These are phyloP conservation scores for Amaurobius ferox DNA, from an alignment of 2,888 invertebrate species.

Conservation along the genomic window DNA sequence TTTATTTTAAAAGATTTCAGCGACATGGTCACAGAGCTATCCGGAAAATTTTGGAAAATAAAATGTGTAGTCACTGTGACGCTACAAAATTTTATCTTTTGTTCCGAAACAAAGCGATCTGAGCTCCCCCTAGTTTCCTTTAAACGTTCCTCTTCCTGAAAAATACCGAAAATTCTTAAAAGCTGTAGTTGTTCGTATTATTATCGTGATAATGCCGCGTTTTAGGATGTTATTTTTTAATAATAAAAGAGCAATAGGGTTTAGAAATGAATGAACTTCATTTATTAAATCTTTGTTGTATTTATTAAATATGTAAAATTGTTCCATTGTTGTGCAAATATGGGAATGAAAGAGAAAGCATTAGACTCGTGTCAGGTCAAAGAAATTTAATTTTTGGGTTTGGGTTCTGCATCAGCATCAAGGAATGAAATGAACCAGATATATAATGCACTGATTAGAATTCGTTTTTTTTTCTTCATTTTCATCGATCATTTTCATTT, in stretches of 20 bases:
- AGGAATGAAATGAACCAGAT: too few species aligned
- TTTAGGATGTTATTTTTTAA: neutral
- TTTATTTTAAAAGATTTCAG: constrained; percentile 25
- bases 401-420: too few species aligned
- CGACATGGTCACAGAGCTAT: constrained; percentile 29
- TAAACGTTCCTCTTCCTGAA: neutral
- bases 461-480: too few species aligned
- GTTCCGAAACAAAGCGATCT: neutral
- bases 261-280: constrained; percentile 6
- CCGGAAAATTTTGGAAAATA: constrained; percentile 3
- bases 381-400: neutral
- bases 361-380: neutral
- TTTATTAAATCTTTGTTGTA: constrained; percentile 7
- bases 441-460: too few species aligned
- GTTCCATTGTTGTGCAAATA: constrained; percentile 6
- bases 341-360: neutral
- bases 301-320: constrained; percentile 9
- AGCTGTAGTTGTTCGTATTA: neutral
- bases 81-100: constrained; percentile 1
- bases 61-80: neutral
- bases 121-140: neutral
- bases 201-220: neutral
- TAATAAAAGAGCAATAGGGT: neutral
- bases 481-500: too few species aligned
- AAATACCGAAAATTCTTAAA: neutral